Evolutionary conservation across 2,888 invertebrate genomes (phyloP).

Genomic region (Drosophila anomelani): DNA sequence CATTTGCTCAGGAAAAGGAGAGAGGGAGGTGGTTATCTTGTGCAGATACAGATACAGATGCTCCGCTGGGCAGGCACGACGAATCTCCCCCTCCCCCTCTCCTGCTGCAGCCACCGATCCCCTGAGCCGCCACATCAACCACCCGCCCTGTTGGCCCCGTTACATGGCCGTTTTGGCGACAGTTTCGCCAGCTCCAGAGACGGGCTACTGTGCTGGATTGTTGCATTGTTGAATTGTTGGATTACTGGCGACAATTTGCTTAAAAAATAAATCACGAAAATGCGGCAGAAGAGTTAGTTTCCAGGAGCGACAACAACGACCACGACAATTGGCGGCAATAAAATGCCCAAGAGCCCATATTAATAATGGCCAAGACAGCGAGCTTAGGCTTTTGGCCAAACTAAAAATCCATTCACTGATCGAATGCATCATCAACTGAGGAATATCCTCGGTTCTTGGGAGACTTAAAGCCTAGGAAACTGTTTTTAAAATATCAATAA

Average conservation of each 20-base stretch:
- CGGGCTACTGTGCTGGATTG: slow-evolving; percentile 16
- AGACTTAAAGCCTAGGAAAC: no score
- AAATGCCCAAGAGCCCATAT: slow-evolving; percentile 64
- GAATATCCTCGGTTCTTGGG: neutral
- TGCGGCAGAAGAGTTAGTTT: slow-evolving; percentile 47
- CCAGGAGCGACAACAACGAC: slow-evolving; percentile 15
- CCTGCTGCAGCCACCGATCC: neutral
- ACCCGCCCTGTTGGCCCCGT: slow-evolving; percentile 72
- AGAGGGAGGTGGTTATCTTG: slow-evolving; percentile 57
- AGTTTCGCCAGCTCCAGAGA: slow-evolving; percentile 61
- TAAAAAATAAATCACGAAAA: slow-evolving; percentile 83
- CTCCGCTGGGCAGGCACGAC: slow-evolving; percentile 35
- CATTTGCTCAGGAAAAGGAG: slow-evolving; percentile 73
- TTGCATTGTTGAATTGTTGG: slow-evolving; percentile 33
- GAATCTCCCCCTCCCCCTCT: neutral
- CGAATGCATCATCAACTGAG: neutral
- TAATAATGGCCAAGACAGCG: slow-evolving; percentile 44
- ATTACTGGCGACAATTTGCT: slow-evolving; percentile 80
- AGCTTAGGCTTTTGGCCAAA: neutral
- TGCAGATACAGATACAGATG: slow-evolving; percentile 64
- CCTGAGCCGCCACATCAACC: slow-evolving; percentile 11
- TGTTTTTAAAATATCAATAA: neutral
- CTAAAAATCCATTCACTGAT: neutral
- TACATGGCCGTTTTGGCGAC: slow-evolving; percentile 79
- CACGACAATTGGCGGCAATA: slow-evolving; percentile 60